Conservation (phyloP, 2,888 invertebrate genomes). For the Tridacna gigas region DNA sequence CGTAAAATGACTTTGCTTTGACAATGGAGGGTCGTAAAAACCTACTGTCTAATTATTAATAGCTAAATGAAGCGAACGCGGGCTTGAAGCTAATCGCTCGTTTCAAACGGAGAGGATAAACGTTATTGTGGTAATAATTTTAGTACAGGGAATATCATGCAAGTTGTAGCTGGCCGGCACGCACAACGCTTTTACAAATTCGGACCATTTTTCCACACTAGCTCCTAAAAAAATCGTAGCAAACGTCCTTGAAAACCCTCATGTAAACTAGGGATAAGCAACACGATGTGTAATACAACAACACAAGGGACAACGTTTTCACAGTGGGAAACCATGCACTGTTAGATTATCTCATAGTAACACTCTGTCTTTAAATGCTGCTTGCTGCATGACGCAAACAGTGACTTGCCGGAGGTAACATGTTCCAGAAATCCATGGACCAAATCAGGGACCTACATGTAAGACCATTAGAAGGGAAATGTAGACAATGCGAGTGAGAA, state of each 20-base stretch:
- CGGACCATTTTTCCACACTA: background rate
- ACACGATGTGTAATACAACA: too few relatives aligned
- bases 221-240: background rate
- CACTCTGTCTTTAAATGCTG: too few relatives aligned
- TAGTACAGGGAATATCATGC: constrained; percentile 19
- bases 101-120: constrained; percentile 23
- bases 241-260: background rate
- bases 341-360: too few relatives aligned
- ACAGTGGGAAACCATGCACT: too few relatives aligned
- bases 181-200: constrained; percentile 3
- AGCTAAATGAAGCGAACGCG: constrained; percentile 54
- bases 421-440: too few relatives aligned
- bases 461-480: too few relatives aligned
- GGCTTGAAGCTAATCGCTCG: constrained; percentile 25
- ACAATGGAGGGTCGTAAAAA: constrained; percentile 55
- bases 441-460: too few relatives aligned
- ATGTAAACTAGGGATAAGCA: too few relatives aligned
- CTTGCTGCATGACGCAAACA: too few relatives aligned
- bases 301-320: too few relatives aligned
- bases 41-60: constrained; percentile 64
- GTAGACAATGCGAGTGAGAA: too few relatives aligned
- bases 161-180: constrained; percentile 11
- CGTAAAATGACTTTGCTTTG: constrained; percentile 61
- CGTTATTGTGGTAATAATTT: constrained; percentile 23
- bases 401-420: too few relatives aligned